phyloP scores from a whole-genome alignment of 1,140 invertebrate genomes.

The Mycetomoellerius zeteki region DNA sequence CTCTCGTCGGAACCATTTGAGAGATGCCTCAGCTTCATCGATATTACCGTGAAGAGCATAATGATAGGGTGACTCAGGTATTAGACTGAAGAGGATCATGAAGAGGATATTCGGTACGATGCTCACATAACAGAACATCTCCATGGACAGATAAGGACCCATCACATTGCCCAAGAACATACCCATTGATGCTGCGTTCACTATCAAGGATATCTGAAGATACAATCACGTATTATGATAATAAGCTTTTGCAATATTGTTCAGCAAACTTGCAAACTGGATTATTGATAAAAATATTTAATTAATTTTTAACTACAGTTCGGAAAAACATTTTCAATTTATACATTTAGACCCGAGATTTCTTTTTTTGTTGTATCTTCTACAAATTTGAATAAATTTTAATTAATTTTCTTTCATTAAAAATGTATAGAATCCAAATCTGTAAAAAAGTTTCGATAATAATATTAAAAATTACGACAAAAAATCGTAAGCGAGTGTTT shows the following conservation, averaged over 20 bases:
- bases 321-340: too few species aligned
- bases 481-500: too few species aligned
- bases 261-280: not conserved
- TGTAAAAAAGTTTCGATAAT: too few species aligned
- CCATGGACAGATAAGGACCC: conserved; percentile 83
- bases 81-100: conserved; percentile 84
- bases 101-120: conserved; percentile 84
- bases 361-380: too few species aligned
- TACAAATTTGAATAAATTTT: too few species aligned
- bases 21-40: conserved; percentile 81
- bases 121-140: conserved; percentile 81
- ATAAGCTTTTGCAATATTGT: not conserved
- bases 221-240: conserved; percentile 37
- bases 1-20: conserved; percentile 82
- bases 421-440: too few species aligned
- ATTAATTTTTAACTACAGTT: not conserved
- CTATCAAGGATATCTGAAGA: conserved; percentile 87
- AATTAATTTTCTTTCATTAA: too few species aligned
- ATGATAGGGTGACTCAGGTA: conserved; percentile 88
- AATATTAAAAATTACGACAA: too few species aligned
- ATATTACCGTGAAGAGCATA: conserved; percentile 78
- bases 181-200: conserved; percentile 86
- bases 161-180: conserved; percentile 83
- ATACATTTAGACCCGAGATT: too few species aligned
- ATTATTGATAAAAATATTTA: not conserved